These are phyloP conservation scores for Medauroidea extradentata DNA, from an alignment of 1,140 invertebrate genomes.

Conservation along the genomic window DNA sequence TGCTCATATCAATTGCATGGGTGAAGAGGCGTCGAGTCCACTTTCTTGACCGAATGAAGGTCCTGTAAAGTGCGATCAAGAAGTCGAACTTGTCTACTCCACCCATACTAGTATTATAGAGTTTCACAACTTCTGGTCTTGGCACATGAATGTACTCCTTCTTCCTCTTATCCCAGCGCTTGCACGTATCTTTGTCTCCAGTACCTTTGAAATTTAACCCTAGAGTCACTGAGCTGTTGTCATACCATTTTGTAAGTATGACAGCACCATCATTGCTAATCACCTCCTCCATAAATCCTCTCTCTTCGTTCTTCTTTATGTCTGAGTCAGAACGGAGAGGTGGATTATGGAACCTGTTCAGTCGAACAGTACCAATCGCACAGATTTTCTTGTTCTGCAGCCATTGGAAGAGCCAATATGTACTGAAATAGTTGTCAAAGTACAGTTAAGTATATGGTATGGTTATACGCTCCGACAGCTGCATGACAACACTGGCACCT, in stretches of 20 bases:
- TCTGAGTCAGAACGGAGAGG: constrained; percentile 37
- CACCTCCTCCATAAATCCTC: neutral
- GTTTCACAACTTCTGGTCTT: constrained; percentile 29
- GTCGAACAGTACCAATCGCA: constrained; percentile 35
- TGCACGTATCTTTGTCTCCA: constrained; percentile 18
- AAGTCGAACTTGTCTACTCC: constrained; percentile 22
- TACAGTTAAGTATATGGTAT: constrained; percentile 16
- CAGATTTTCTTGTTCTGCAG: constrained; percentile 36
- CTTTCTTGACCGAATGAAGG: constrained; percentile 20
- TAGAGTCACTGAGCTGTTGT: neutral
- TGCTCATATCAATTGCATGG: constrained; percentile 31
- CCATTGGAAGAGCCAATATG: constrained; percentile 36
- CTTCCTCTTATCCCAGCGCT: constrained; percentile 30
- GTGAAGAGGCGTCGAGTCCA: constrained; percentile 27
- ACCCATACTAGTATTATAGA: constrained; percentile 22
- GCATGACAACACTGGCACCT: constrained; percentile 21
- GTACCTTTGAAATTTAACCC: constrained; percentile 18
- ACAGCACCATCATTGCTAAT: constrained; percentile 19
- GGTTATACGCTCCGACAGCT: constrained; percentile 22
- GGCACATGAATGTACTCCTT: constrained; percentile 33
- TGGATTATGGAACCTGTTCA: constrained; percentile 25
- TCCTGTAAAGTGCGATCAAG: constrained; percentile 23
- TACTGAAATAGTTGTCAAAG: constrained; percentile 34
- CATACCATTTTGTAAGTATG: constrained; percentile 11
- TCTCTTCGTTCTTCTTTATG: constrained; percentile 30